These are phyloP conservation scores for Enteromius radiatus DNA, from an alignment of 2,797 vertebrate genomes.

Conservation along the genomic window DNA sequence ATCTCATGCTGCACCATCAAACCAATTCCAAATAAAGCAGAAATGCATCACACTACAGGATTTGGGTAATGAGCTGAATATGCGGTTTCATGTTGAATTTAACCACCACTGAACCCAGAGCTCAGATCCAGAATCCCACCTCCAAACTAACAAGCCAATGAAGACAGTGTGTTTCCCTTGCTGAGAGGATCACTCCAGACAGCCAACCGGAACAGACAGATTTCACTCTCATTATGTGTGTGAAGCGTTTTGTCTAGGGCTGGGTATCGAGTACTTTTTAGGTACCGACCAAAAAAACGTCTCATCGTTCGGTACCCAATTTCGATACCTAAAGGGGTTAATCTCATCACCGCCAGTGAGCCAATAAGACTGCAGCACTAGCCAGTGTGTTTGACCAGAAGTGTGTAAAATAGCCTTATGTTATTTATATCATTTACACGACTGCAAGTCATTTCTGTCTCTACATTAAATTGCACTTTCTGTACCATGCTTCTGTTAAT, in stretches of 20 bases:
- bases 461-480: too few species aligned
- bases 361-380: too few species aligned
- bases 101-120: neutral
- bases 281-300: too few species aligned
- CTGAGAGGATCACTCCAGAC: neutral
- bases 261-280: too few species aligned
- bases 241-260: neutral
- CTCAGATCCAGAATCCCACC: neutral
- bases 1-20: neutral
- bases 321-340: too few species aligned
- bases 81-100: neutral
- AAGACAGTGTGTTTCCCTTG: neutral
- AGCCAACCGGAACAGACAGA: neutral
- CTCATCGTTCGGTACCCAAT: too few species aligned
- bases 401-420: too few species aligned
- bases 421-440: too few species aligned
- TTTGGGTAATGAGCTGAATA: neutral
- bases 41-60: neutral
- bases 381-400: too few species aligned
- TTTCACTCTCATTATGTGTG: neutral
- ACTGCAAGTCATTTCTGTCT: too few species aligned
- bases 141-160: slow-evolving; percentile 6
- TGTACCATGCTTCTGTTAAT: too few species aligned
- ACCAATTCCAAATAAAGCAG: neutral
- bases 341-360: too few species aligned